Evolutionary conservation across 2,888 invertebrate genomes (phyloP).

Genomic region (Drosophila peninsularis): DNA sequence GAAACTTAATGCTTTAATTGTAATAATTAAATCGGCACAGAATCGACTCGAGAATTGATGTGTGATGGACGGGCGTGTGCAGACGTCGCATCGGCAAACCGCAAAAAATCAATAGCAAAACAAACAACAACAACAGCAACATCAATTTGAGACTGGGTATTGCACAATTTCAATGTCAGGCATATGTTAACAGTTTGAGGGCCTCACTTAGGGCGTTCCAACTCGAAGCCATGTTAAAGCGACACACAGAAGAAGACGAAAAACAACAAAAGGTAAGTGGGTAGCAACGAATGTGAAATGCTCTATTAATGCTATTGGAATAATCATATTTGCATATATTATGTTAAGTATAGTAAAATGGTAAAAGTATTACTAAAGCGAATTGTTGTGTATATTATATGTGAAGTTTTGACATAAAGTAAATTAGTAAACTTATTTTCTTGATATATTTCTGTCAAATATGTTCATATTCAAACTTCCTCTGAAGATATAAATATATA

Average conservation of each 20-base stretch:
- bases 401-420: too few relatives aligned
- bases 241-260: slow-evolving; percentile 33
- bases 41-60: slow-evolving; percentile 51
- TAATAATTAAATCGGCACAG: slow-evolving; percentile 68
- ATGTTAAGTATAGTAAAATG: not conserved
- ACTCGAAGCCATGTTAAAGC: slow-evolving; percentile 25
- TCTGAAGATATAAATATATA: too few relatives aligned
- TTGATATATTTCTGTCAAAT: too few relatives aligned
- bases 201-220: slow-evolving; percentile 57
- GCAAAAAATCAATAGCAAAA: slow-evolving; percentile 54
- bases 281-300: slow-evolving; percentile 6
- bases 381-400: too few relatives aligned
- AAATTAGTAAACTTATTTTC: too few relatives aligned
- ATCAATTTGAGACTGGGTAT: slow-evolving; percentile 52
- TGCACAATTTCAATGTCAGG: slow-evolving; percentile 73
- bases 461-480: too few relatives aligned
- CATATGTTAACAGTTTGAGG: slow-evolving; percentile 59
- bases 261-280: not conserved
- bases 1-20: slow-evolving; percentile 59
- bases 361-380: too few relatives aligned
- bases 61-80: slow-evolving; percentile 39
- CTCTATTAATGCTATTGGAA: slow-evolving; percentile 1
- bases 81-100: slow-evolving; percentile 23
- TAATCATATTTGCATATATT: not conserved
- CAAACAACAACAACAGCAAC: slow-evolving; percentile 2